Conservation (phyloP, 2,113 vertebrate species). For the Porphyrio hochstetteri region DNA sequence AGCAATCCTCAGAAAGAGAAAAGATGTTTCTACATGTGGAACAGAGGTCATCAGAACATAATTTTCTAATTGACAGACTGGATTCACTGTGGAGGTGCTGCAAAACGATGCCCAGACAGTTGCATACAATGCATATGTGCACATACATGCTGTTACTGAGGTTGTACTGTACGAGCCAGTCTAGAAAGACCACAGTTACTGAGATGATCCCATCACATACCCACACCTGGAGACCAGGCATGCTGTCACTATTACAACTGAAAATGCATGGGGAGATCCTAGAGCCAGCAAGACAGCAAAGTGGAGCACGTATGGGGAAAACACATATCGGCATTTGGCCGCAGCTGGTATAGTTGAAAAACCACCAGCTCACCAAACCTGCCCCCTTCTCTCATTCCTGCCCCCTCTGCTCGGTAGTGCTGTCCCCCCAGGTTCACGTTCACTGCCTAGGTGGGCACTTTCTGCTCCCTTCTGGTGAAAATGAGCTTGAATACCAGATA, state of each 20-base stretch:
- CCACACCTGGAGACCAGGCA: not conserved
- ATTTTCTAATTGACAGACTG: not conserved
- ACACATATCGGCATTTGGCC: accelerated
- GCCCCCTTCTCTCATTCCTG: not conserved
- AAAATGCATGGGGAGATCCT: not conserved
- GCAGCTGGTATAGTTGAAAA: not conserved
- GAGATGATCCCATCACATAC: not conserved
- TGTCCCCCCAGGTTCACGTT: not conserved
- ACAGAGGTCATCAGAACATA: not conserved
- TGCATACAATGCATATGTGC: not conserved
- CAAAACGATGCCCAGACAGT: not conserved
- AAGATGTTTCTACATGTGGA: not conserved
- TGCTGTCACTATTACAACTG: not conserved
- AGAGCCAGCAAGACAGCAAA: not conserved
- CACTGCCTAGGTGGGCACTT: not conserved
- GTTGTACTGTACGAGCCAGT: not conserved
- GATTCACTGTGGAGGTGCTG: not conserved
- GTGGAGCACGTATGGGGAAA: not conserved
- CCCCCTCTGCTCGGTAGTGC: not conserved
- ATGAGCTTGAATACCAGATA: not conserved
- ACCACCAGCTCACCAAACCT: not conserved
- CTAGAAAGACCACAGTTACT: not conserved
- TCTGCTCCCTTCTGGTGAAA: not conserved
- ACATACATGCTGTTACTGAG: not conserved
- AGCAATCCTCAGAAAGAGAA: conserved; percentile 1